Evolutionary conservation across 2,888 invertebrate species (phyloP).

Genomic region (Vandiemenella viatica): DNA sequence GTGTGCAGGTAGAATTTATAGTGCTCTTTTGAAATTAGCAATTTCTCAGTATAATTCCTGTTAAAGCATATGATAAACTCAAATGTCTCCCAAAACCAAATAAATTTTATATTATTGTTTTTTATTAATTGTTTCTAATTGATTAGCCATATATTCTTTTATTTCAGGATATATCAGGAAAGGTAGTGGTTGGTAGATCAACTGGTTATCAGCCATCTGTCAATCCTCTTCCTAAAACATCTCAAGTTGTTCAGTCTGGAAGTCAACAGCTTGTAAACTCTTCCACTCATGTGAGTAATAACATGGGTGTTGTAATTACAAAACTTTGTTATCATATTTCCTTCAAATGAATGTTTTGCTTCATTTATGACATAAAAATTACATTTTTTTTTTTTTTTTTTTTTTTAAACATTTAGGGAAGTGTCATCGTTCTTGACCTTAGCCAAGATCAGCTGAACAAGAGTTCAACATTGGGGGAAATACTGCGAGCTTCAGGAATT

Average conservation of each 20-base stretch:
- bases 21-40: too few species aligned
- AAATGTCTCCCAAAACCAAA: too few species aligned
- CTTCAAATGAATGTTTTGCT: too few species aligned
- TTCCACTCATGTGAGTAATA: not conserved
- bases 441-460: not conserved
- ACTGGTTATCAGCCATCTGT: not conserved
- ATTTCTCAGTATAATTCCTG: too few species aligned
- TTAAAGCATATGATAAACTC: too few species aligned
- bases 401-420: not conserved
- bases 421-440: not conserved
- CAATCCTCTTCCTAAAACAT: not conserved
- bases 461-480: not conserved
- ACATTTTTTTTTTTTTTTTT: not conserved
- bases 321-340: too few species aligned
- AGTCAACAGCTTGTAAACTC: not conserved
- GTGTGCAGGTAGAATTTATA: too few species aligned
- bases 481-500: not conserved
- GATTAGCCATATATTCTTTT: not conserved
- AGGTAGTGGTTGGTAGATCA: not conserved
- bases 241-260: not conserved
- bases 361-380: not conserved
- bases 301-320: too few species aligned
- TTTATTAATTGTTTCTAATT: not conserved
- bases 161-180: not conserved
- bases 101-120: too few species aligned